phyloP scores from a whole-genome alignment of 2,113 vertebrate genomes.

The Struthio camelus region DNA sequence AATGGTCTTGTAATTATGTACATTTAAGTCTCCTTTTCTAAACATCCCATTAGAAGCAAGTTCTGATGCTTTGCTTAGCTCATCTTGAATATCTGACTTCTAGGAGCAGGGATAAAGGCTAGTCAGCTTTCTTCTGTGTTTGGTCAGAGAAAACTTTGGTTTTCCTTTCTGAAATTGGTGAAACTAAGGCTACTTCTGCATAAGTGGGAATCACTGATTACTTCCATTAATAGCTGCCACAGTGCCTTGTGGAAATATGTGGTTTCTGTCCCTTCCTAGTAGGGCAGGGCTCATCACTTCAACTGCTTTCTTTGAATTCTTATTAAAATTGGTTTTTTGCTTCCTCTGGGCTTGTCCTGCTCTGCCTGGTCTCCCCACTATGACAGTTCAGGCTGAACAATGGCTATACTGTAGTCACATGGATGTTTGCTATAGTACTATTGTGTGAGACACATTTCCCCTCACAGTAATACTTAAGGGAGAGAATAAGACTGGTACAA shows the following conservation, averaged over 20 bases:
- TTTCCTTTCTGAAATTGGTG: background rate
- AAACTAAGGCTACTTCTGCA: background rate
- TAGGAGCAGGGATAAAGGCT: background rate
- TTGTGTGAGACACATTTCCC: background rate
- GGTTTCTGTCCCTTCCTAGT: background rate
- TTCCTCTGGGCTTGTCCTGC: background rate
- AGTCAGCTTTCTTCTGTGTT: background rate
- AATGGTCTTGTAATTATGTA: background rate
- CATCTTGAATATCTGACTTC: background rate
- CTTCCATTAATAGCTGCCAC: background rate
- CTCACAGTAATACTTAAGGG: no score
- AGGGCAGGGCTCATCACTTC: background rate
- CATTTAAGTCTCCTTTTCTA: background rate
- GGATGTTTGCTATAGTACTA: fast-evolving
- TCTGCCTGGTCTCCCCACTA: background rate
- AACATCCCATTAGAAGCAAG: background rate
- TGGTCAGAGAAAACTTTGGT: background rate
- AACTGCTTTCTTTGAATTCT: background rate
- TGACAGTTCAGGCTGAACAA: background rate
- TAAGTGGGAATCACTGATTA: background rate
- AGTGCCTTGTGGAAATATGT: background rate
- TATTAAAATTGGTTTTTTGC: background rate
- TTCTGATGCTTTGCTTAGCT: background rate
- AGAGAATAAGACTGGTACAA: background rate
- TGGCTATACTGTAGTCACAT: fast-evolving